phyloP scores from a whole-genome alignment of 2,888 invertebrate species.

The Subacronicta megacephala region DNA sequence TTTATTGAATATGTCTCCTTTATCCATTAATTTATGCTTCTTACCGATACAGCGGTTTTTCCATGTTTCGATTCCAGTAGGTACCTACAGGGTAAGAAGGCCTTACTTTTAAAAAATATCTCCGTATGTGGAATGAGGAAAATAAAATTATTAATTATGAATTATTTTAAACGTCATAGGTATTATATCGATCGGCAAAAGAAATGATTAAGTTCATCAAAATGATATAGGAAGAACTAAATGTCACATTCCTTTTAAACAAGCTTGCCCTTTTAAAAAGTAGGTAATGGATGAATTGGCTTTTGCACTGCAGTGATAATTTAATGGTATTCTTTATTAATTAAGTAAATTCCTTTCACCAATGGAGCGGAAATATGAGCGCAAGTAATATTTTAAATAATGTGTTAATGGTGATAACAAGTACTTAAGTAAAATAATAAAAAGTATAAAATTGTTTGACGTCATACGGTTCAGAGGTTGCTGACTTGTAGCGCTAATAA shows the following conservation, averaged over 20 bases:
- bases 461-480: no score
- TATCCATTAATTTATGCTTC: no score
- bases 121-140: no score
- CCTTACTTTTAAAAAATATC: no score
- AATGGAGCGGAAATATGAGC: constrained; percentile 1
- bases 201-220: constrained; percentile 5
- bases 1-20: no score
- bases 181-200: constrained; percentile 12
- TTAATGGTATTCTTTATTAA: not conserved
- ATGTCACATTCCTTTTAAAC: constrained; percentile 15
- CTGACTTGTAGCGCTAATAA: no score
- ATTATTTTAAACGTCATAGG: not conserved
- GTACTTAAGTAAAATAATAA: no score
- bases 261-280: constrained; percentile 22
- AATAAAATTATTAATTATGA: no score
- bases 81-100: no score
- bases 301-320: constrained; percentile 4
- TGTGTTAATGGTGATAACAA: not conserved
- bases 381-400: not conserved
- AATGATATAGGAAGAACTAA: constrained; percentile 32
- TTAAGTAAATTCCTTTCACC: not conserved
- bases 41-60: no score
- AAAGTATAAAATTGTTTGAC: no score
- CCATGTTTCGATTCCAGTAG: no score
- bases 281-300: constrained; percentile 27